Evolutionary conservation across 2,113 vertebrate species (phyloP).

Genomic region (Notarius lentiginosus): DNA sequence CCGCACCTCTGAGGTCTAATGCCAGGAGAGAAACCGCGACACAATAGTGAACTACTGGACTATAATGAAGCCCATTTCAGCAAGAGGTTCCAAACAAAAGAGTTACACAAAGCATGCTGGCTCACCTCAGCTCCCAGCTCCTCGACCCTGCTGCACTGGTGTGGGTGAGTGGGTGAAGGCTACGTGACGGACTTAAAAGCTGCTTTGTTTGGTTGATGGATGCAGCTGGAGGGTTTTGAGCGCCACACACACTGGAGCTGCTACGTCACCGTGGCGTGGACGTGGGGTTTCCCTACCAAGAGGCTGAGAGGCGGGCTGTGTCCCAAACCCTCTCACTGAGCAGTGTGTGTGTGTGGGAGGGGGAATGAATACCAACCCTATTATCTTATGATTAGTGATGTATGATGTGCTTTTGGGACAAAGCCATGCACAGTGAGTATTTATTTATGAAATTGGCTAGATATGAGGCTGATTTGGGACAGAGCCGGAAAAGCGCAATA

Average conservation of each 20-base stretch:
- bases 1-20: neutral
- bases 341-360: neutral
- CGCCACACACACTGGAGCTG: constrained; percentile 40
- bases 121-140: constrained; percentile 18
- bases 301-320: neutral
- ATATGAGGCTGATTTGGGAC: neutral
- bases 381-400: no score
- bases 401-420: neutral
- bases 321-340: neutral
- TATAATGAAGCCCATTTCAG: neutral
- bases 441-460: neutral
- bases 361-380: no score
- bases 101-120: constrained; percentile 6
- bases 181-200: constrained; percentile 13
- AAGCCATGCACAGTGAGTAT: neutral
- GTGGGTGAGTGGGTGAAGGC: neutral
- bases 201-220: constrained; percentile 43
- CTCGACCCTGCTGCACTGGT: neutral
- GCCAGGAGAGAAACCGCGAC: neutral
- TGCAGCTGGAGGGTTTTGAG: constrained; percentile 45
- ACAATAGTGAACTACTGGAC: constrained; percentile 7
- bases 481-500: neutral
- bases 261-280: constrained; percentile 57
- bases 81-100: neutral
- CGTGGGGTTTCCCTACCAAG: constrained; percentile 59